Evolutionary conservation across 92 coral and sea anemone genomes (phyloP).

Genomic region (Porites rus): DNA sequence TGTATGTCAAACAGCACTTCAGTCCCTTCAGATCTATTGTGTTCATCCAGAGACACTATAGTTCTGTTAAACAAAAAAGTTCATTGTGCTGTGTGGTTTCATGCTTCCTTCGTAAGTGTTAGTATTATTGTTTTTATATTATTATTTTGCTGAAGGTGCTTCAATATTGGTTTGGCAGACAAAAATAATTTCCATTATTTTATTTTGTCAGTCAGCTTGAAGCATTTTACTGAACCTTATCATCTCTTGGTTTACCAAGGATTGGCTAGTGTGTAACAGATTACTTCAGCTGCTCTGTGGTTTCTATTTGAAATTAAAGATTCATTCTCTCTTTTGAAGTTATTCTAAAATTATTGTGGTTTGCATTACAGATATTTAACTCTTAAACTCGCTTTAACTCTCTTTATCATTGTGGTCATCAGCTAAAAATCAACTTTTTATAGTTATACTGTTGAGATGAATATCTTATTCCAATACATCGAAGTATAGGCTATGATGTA

Average conservation of each 20-base stretch:
- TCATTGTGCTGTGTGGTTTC: background rate
- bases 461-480: too few species aligned
- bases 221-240: background rate
- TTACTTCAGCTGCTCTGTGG: background rate
- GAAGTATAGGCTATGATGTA: too few species aligned
- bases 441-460: too few species aligned
- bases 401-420: too few species aligned
- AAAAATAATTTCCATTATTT: background rate
- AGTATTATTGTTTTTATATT: too few species aligned
- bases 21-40: too few species aligned
- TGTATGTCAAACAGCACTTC: too few species aligned
- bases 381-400: background rate
- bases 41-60: too few species aligned
- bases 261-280: constrained; percentile 2
- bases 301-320: constrained; percentile 10
- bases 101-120: background rate
- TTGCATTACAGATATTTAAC: constrained; percentile 2
- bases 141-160: background rate
- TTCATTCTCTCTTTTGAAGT: background rate
- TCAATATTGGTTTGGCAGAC: background rate
- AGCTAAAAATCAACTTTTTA: too few species aligned
- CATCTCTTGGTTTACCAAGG: background rate
- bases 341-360: background rate
- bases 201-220: background rate
- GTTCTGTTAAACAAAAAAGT: background rate